Conservation (phyloP, 2,888 invertebrate genomes). For the Camponotus fellah region DNA sequence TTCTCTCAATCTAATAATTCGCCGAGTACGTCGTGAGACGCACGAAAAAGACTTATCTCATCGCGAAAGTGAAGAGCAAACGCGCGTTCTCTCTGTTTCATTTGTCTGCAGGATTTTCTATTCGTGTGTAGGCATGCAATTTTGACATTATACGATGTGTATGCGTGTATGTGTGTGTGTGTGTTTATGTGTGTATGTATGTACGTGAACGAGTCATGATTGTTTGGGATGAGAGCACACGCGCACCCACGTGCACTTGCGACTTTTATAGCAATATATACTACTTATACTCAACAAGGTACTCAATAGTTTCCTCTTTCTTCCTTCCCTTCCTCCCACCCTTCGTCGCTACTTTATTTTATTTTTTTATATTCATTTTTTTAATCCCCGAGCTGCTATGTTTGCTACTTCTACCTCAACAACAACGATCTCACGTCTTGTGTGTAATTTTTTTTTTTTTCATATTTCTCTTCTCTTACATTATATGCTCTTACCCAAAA, state of each 20-base stretch:
- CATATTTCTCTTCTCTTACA: constrained; percentile 57
- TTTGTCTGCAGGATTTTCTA: constrained; percentile 30
- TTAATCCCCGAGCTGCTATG: constrained; percentile 81
- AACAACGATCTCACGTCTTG: constrained; percentile 78
- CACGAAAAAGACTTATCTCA: constrained; percentile 29
- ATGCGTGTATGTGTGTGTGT: neutral
- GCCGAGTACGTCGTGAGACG: constrained; percentile 21
- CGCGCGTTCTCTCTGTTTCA: constrained; percentile 21
- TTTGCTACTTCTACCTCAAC: constrained; percentile 81
- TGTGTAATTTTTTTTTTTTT: constrained; percentile 66
- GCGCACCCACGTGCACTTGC: constrained; percentile 64
- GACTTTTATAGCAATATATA: constrained; percentile 79
- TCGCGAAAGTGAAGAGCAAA: constrained; percentile 57
- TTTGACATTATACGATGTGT: constrained; percentile 60
- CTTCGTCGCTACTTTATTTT: constrained; percentile 68
- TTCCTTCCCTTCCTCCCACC: constrained; percentile 29
- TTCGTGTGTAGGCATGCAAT: constrained; percentile 71
- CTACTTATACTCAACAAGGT: constrained; percentile 85
- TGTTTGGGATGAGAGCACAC: constrained; percentile 61
- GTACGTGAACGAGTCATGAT: constrained; percentile 47
- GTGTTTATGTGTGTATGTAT: constrained; percentile 1
- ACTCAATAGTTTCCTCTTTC: constrained; percentile 80
- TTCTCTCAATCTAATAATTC: constrained; percentile 57
- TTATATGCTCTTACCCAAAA: constrained; percentile 80
- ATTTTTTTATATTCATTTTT: constrained; percentile 48